A percentile compares a stretch with the other conserved stretches of the same genome.
phyloP scores from a whole-genome alignment of 2,113 vertebrate species.

The Promerops cafer region DNA sequence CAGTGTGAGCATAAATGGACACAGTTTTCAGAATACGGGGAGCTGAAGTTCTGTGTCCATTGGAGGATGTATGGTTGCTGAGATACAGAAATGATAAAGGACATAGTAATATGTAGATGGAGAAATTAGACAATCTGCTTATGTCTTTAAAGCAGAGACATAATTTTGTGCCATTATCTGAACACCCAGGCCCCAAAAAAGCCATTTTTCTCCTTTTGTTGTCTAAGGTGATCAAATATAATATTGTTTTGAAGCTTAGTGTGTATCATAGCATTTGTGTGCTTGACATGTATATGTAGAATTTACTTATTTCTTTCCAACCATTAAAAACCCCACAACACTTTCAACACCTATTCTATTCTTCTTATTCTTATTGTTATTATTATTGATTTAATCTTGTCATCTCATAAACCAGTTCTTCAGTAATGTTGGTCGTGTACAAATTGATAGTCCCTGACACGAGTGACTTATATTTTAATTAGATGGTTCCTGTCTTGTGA shows the following conservation, averaged over 20 bases:
- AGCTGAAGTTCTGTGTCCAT: background rate
- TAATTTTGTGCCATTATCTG: background rate
- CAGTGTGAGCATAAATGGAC: background rate
- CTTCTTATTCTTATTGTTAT: background rate
- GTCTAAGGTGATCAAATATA: background rate
- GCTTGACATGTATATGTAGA: background rate
- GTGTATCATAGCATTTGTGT: background rate
- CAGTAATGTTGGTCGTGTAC: background rate
- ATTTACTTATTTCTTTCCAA: background rate
- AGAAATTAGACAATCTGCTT: background rate
- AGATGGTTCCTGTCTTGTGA: background rate
- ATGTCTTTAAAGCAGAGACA: background rate
- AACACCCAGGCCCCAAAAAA: background rate
- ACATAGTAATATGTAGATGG: background rate
- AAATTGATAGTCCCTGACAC: background rate
- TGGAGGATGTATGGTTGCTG: background rate
- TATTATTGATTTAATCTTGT: background rate
- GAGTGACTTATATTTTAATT: background rate
- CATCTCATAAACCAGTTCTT: background rate
- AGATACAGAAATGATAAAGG: background rate
- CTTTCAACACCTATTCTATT: background rate
- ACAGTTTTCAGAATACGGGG: background rate
- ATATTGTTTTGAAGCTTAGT: background rate
- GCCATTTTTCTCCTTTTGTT: background rate
- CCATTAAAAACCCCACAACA: fast-evolving